Base-by-base conservation (phyloP, 1,140 invertebrate genomes). In the Megalopta genalis region DNA sequence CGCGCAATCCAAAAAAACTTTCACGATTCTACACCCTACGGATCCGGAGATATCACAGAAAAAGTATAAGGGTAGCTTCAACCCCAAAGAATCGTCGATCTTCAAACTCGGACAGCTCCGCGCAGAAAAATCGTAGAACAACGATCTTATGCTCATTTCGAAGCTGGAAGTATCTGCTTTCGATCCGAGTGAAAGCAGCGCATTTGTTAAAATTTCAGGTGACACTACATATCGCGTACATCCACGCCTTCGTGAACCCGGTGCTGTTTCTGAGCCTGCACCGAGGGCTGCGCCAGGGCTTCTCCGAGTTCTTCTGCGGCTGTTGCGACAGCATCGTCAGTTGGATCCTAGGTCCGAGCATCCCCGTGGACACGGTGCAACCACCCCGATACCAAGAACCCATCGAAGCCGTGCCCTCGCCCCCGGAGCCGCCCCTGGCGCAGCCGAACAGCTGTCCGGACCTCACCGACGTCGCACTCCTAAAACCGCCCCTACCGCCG, bases 241-340 rank as follows among this genome's bases (percentile, higher is more conserved):
- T 97, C 68, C 97, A 98, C 91, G 96, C 97, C 12, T 97, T 97
- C 86, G 96, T 97, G 63, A 97, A 97, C 90, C 97, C 97, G 1
- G 95, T 96, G 12, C 92, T 98, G 60, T 97, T 98, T 90, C 93
- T 98, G 81, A 95, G 96, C 32, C 93, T 98, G 42, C 96, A 98
- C 88, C 94, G 95, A 39, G 96, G 96, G 2, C 91, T 97, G n/a
- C 93, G 96, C 12, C 93, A 95, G 54, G 96, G 96, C 0, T 94
- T 95, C 32, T 91, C 95, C 10, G 95, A 96, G 85, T 91, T 96
- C 12, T 96, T 96, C 93, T 96, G 96, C 89, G 95, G 95, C 8
- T 96, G 95, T 88, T 95, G 95, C 87, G 94, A 95, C 72, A 93
- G 94, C 85, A 94, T 94, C 91, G 94, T 93, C 82, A 94, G 95